Conservation (phyloP, 1,140 invertebrate species). For the Lasaia peninsularis region DNA sequence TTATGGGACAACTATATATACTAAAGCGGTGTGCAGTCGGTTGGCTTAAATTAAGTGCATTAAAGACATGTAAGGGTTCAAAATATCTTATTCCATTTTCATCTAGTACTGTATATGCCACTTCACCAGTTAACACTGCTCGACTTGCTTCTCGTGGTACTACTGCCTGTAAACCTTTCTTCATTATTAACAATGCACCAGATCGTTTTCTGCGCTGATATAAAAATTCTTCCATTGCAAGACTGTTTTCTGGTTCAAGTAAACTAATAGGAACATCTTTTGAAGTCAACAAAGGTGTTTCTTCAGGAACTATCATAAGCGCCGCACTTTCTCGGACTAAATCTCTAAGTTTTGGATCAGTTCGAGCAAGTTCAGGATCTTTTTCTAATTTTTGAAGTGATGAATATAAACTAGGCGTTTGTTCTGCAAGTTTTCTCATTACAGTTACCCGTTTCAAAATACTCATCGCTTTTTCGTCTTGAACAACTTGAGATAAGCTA, state of each 20-base stretch:
- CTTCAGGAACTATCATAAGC: conserved; percentile 82
- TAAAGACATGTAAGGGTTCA: conserved; percentile 86
- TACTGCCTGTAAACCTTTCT: conserved; percentile 86
- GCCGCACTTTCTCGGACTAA: conserved; percentile 84
- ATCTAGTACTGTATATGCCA: conserved; percentile 86
- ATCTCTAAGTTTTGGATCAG: conserved; percentile 82
- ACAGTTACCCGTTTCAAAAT: conserved; percentile 85
- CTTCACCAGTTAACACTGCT: conserved; percentile 84
- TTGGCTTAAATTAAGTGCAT: conserved; percentile 81
- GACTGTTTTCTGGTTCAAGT: conserved; percentile 81
- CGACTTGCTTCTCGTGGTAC: conserved; percentile 86
- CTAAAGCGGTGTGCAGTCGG: conserved; percentile 81
- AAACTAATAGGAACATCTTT: conserved; percentile 82
- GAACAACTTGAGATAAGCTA: conserved; percentile 78
- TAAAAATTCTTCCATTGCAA: conserved; percentile 88
- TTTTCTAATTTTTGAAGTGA: conserved; percentile 80
- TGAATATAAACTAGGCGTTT: conserved; percentile 79
- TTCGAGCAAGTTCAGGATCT: conserved; percentile 81
- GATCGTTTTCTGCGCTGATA: conserved; percentile 78
- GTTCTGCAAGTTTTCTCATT: conserved; percentile 84
- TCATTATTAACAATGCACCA: conserved; percentile 84
- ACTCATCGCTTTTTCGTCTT: conserved; percentile 80
- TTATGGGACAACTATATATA: conserved; percentile 81
- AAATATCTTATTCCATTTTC: conserved; percentile 87
- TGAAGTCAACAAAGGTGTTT: conserved; percentile 79